Conservation (phyloP, 2,797 vertebrate genomes). For the Pantherophis vulpinus region DNA sequence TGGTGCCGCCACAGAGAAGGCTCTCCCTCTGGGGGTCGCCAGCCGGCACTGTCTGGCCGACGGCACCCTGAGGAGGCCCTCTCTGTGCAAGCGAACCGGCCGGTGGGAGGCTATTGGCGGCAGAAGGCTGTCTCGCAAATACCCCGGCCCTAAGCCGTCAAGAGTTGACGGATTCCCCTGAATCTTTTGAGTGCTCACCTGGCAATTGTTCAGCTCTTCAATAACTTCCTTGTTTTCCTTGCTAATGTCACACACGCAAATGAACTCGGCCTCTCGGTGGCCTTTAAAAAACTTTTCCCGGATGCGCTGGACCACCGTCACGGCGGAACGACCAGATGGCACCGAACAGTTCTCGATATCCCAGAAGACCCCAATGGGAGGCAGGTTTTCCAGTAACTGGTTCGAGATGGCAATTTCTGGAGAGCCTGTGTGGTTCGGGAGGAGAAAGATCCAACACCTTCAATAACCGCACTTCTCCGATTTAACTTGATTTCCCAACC, state of each 20-base stretch:
- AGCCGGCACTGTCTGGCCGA: too few relatives aligned
- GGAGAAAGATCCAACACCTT: background rate
- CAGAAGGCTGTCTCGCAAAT: too few relatives aligned
- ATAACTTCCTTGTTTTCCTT: slow-evolving; percentile 98
- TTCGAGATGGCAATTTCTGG: slow-evolving; percentile 75
- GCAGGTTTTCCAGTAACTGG: slow-evolving; percentile 85
- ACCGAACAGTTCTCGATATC: slow-evolving; percentile 98
- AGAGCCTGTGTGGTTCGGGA: slow-evolving; percentile 72
- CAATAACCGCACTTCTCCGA: too few relatives aligned
- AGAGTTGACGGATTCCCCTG: background rate
- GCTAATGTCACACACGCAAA: slow-evolving; percentile 98
- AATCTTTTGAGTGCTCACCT: slow-evolving; percentile 74
- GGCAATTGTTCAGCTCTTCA: slow-evolving; percentile 98
- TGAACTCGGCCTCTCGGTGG: slow-evolving; percentile 97
- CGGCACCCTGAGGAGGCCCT: too few relatives aligned
- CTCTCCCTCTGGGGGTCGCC: too few relatives aligned
- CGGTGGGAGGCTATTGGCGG: too few relatives aligned
- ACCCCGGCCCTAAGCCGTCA: too few relatives aligned
- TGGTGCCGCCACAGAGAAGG: too few relatives aligned
- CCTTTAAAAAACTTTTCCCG: slow-evolving; percentile 93
- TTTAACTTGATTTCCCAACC: background rate
- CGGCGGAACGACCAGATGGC: slow-evolving; percentile 90
- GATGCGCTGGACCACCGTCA: slow-evolving; percentile 89
- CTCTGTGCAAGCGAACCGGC: too few relatives aligned
- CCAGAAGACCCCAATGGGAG: slow-evolving; percentile 98